Evolutionary conservation across 2,888 invertebrate species (phyloP).

Genomic region (Tenthredo scrophulariae): DNA sequence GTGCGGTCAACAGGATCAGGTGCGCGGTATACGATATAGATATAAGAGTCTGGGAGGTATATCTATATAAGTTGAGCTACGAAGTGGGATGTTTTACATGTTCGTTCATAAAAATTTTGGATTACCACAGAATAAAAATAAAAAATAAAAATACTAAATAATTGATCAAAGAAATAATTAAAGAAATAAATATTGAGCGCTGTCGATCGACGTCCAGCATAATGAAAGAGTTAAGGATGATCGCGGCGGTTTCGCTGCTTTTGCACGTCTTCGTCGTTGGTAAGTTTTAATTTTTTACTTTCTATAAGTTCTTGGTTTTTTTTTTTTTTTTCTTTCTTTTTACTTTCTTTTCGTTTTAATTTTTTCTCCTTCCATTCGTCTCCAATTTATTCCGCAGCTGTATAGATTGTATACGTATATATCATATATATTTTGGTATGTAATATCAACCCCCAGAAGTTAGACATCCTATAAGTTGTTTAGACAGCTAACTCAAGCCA

Average conservation of each 20-base stretch:
- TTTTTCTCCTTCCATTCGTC: not conserved
- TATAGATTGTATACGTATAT: too few relatives aligned
- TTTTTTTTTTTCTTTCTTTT: not conserved
- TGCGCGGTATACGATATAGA: not conserved
- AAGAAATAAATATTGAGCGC: not conserved
- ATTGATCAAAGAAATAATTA: not conserved
- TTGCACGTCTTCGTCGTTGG: slow-evolving; percentile 18
- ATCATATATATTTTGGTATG: too few relatives aligned
- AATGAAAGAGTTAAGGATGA: slow-evolving; percentile 35
- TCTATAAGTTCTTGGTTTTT: not conserved
- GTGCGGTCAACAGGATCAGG: not conserved
- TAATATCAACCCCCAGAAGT: too few relatives aligned
- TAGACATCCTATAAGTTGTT: too few relatives aligned
- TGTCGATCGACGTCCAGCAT: not conserved
- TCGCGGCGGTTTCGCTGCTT: slow-evolving; percentile 30
- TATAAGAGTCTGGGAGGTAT: not conserved
- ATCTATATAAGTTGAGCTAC: not conserved
- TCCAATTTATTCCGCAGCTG: not conserved
- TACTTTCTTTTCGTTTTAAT: too few relatives aligned
- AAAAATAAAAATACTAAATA: not conserved
- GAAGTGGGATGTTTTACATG: not conserved
- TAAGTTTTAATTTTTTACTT: slow-evolving; percentile 26
- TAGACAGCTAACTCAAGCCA: too few relatives aligned
- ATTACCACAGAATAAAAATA: not conserved
- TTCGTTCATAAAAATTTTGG: too few relatives aligned